phyloP scores from a whole-genome alignment of 2,888 invertebrate genomes.

The Saturnia japonica region DNA sequence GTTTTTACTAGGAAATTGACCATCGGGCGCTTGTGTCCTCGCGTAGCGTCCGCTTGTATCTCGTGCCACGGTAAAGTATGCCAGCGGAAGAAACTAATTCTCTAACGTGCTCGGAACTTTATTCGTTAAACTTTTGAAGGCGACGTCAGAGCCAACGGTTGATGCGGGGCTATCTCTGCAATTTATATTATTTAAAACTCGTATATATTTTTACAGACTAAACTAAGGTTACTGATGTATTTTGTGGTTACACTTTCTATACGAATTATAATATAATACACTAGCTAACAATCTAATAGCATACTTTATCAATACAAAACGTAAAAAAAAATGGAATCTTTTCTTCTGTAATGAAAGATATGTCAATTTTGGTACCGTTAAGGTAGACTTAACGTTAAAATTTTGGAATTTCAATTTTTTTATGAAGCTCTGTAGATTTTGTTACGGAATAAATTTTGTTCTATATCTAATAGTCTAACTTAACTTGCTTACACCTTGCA shows the following conservation, averaged over 20 bases:
- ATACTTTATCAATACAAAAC: too few species aligned
- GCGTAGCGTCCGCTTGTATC: constrained; percentile 22
- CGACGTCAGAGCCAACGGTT: constrained; percentile 47
- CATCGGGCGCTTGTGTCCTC: too few species aligned
- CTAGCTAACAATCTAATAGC: too few species aligned
- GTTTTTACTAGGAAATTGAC: too few species aligned
- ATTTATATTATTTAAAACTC: constrained; percentile 5
- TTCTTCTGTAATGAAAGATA: constrained; percentile 9
- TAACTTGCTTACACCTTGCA: too few species aligned
- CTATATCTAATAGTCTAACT: not conserved
- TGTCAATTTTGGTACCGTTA: constrained; percentile 13
- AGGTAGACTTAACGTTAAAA: constrained; percentile 8
- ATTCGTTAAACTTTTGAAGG: constrained; percentile 67
- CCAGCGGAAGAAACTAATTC: constrained; percentile 73
- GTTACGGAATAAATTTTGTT: too few species aligned
- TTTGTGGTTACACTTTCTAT: not conserved
- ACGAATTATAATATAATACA: too few species aligned
- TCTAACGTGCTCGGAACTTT: constrained; percentile 68
- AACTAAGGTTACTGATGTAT: not conserved
- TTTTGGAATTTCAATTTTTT: constrained; percentile 9
- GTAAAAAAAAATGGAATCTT: not conserved
- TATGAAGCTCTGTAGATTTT: not conserved
- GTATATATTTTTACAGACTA: not conserved
- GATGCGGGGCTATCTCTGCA: constrained; percentile 24
- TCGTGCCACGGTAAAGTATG: constrained; percentile 29